Conservation (phyloP, 2,113 vertebrate genomes). For the Heliornis fulica region DNA sequence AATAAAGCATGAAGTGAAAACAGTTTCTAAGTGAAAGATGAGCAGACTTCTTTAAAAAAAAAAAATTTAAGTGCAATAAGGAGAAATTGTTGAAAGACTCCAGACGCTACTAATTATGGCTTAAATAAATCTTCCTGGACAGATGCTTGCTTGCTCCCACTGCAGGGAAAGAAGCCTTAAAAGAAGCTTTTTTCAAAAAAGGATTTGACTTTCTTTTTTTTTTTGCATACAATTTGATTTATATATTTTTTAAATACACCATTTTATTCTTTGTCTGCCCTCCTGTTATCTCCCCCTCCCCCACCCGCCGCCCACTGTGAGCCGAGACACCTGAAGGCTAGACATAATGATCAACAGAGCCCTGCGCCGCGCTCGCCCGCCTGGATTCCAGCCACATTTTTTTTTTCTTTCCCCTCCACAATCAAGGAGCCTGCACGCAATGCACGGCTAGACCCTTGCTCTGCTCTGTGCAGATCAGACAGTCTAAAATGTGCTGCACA, state of each 20-base stretch:
- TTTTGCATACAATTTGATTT: slow-evolving; percentile 60
- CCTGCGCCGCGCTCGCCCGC: slow-evolving; percentile 83
- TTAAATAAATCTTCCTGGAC: slow-evolving; percentile 85
- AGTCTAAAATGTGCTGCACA: slow-evolving; percentile 74
- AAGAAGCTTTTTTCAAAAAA: slow-evolving; percentile 77
- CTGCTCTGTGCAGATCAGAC: slow-evolving; percentile 78
- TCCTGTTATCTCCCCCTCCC: slow-evolving; percentile 84
- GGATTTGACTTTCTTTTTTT: slow-evolving; percentile 51
- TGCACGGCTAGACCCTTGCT: slow-evolving; percentile 75
- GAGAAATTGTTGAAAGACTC: slow-evolving; percentile 83
- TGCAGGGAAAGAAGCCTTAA: slow-evolving; percentile 71
- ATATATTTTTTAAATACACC: slow-evolving; percentile 60
- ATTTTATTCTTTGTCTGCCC: slow-evolving; percentile 89
- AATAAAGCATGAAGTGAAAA: slow-evolving; percentile 61
- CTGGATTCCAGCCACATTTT: slow-evolving; percentile 83
- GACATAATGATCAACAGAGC: slow-evolving; percentile 96
- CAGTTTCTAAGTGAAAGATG: slow-evolving; percentile 52
- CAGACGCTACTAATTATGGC: slow-evolving; percentile 94
- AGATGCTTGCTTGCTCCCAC: slow-evolving; percentile 75
- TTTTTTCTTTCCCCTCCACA: slow-evolving; percentile 65
- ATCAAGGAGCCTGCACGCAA: slow-evolving; percentile 81
- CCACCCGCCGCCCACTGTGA: slow-evolving; percentile 84
- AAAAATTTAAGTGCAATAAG: slow-evolving; percentile 67
- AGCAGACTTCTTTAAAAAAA: slow-evolving; percentile 19
- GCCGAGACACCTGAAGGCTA: slow-evolving; percentile 94